These are phyloP conservation scores for Mixornis gularis DNA, from an alignment of 2,113 vertebrate genomes.

Conservation along the genomic window DNA sequence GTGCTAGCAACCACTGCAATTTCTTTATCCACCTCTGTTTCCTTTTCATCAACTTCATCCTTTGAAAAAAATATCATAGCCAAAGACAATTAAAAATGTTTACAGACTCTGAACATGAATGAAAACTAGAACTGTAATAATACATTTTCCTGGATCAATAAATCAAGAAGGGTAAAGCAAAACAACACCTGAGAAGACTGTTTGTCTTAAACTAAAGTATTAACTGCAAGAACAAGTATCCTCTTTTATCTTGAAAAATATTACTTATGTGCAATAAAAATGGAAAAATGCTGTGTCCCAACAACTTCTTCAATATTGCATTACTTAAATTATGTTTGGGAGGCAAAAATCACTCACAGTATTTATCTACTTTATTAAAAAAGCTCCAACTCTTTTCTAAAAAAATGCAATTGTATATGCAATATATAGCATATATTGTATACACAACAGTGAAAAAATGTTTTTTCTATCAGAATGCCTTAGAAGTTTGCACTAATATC, in stretches of 20 bases:
- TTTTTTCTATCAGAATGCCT: not conserved
- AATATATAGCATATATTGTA: not conserved
- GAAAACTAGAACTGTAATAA: not conserved
- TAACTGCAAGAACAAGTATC: not conserved
- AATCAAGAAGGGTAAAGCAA: not conserved
- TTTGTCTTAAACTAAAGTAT: not conserved
- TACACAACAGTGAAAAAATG: not conserved
- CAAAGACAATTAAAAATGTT: slow-evolving; percentile 25
- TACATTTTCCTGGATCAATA: not conserved
- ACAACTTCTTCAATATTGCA: not conserved
- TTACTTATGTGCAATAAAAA: not conserved
- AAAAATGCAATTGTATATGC: not conserved
- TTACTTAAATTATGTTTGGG: not conserved
- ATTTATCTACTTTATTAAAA: not conserved
- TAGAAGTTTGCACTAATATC: not conserved
- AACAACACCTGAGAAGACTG: not conserved
- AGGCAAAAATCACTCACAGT: not conserved
- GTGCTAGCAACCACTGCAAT: slow-evolving; percentile 47
- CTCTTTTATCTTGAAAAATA: not conserved
- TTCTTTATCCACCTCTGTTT: slow-evolving; percentile 54
- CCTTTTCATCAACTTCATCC: slow-evolving; percentile 68
- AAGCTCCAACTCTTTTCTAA: not conserved
- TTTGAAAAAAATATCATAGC: slow-evolving; percentile 63
- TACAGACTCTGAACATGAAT: not conserved
- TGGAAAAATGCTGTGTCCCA: not conserved